These are phyloP conservation scores for Podargus strigoides DNA, from an alignment of 2,797 vertebrate species.

Conservation along the genomic window DNA sequence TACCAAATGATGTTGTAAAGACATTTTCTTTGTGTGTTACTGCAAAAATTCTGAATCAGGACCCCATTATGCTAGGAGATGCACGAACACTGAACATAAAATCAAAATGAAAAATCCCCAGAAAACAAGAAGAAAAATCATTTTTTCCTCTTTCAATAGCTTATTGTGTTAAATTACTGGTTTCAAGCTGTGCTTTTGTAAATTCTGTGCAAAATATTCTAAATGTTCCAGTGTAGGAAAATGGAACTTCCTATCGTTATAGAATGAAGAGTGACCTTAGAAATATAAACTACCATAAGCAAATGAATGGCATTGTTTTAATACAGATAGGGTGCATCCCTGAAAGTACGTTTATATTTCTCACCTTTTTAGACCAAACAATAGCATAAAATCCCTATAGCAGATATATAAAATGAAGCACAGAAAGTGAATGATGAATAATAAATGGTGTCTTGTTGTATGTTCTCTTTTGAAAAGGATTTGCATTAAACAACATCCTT, in stretches of 20 bases:
- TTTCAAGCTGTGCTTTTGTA: background rate
- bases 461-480: slow-evolving; percentile 43
- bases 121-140: background rate
- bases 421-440: slow-evolving; percentile 40
- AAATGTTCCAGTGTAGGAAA: background rate
- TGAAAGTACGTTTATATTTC: background rate
- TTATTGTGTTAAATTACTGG: background rate
- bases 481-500: slow-evolving; percentile 41
- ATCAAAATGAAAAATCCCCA: background rate
- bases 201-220: background rate
- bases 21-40: background rate
- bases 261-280: background rate
- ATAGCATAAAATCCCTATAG: background rate
- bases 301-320: background rate
- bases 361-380: slow-evolving; percentile 9
- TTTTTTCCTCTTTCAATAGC: background rate
- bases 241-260: background rate
- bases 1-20: background rate
- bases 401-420: slow-evolving; percentile 36
- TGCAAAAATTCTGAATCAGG: background rate
- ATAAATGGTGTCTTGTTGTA: slow-evolving; percentile 31
- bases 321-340: background rate
- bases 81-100: background rate
- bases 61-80: background rate
- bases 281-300: background rate